These are phyloP conservation scores for Drosophila mojavensis DNA, from an alignment of 1,140 invertebrate genomes.

Conservation along the genomic window DNA sequence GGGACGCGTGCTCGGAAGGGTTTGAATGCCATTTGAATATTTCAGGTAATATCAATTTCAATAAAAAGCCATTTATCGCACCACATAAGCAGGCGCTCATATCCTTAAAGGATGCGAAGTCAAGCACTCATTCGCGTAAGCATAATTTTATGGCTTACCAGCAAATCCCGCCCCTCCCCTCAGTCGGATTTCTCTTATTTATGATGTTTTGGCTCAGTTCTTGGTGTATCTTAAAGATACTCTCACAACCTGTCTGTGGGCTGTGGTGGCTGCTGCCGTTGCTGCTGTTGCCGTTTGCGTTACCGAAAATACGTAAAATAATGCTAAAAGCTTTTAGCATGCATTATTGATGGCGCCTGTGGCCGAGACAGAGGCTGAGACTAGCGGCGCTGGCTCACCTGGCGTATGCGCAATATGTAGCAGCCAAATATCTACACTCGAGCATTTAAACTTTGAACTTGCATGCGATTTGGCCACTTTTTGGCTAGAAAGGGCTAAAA, in stretches of 20 bases:
- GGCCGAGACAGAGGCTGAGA: slow-evolving; percentile 32
- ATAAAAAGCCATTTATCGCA: slow-evolving; percentile 84
- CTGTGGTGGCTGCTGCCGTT: slow-evolving; percentile 28
- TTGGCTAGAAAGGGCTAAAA: slow-evolving; percentile 33
- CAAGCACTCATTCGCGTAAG: slow-evolving; percentile 52
- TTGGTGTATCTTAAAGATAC: slow-evolving; percentile 70
- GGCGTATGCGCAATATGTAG: slow-evolving; percentile 51
- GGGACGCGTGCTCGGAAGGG: not conserved
- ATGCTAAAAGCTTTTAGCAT: slow-evolving; percentile 84
- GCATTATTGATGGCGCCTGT: slow-evolving; percentile 79
- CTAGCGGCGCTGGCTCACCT: slow-evolving; percentile 4
- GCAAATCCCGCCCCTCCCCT: slow-evolving; percentile 8
- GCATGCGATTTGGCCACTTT: slow-evolving; percentile 17
- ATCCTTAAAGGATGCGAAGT: slow-evolving; percentile 67
- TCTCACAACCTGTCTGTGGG: slow-evolving; percentile 32
- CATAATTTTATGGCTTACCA: slow-evolving; percentile 78
- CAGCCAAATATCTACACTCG: slow-evolving; percentile 10
- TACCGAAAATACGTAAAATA: slow-evolving; percentile 76
- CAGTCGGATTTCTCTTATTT: slow-evolving; percentile 53
- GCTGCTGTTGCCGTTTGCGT: slow-evolving; percentile 35
- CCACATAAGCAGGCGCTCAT: slow-evolving; percentile 69
- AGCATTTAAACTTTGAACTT: slow-evolving; percentile 38
- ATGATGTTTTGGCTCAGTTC: slow-evolving; percentile 61
- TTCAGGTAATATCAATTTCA: slow-evolving; percentile 83
- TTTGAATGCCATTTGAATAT: slow-evolving; percentile 66